These are phyloP conservation scores for Drosophila grimshawi DNA, from an alignment of 1,140 invertebrate genomes.

Conservation along the genomic window DNA sequence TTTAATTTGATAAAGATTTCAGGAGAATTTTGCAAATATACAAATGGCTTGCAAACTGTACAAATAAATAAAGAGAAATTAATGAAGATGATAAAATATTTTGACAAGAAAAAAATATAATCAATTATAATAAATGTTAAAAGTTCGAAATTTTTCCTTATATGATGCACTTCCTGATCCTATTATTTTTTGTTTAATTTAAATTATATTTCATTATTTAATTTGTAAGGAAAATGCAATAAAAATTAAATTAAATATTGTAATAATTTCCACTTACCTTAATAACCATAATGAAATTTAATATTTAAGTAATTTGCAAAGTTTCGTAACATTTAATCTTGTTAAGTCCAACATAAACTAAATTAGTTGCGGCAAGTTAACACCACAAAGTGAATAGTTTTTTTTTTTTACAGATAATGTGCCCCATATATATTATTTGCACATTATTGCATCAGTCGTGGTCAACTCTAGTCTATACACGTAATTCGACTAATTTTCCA, in stretches of 20 bases:
- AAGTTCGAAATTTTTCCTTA: too few species aligned
- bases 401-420: neutral
- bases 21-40: neutral
- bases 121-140: too few species aligned
- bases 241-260: neutral
- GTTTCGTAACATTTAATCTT: too few species aligned
- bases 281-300: too few species aligned
- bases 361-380: slow-evolving; percentile 23
- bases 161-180: too few species aligned
- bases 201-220: neutral
- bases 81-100: neutral
- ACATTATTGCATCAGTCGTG: slow-evolving; percentile 6
- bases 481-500: slow-evolving; percentile 57
- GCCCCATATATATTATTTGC: neutral
- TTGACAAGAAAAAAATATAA: too few species aligned
- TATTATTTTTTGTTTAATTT: too few species aligned
- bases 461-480: slow-evolving; percentile 15
- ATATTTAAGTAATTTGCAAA: too few species aligned
- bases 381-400: slow-evolving; percentile 19
- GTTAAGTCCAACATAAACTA: neutral
- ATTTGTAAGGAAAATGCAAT: too few species aligned
- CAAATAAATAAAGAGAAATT: neutral
- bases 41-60: neutral
- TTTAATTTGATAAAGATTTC: slow-evolving; percentile 18
- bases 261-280: too few species aligned